Conservation (phyloP, 1,140 invertebrate species). For the Anastatus disparis region DNA sequence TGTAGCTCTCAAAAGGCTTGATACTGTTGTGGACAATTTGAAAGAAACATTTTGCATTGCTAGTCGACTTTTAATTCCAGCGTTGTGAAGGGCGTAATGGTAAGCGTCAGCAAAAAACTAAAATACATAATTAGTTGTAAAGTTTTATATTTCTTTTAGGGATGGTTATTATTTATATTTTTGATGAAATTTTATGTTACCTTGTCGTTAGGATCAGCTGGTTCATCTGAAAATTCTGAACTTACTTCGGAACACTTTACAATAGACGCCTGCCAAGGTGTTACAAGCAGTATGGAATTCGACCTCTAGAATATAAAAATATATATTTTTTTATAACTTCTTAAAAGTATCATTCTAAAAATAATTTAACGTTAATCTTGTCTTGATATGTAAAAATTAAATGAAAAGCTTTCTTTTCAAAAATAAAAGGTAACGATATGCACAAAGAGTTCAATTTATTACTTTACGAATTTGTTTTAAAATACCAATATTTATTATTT, state of each 20-base stretch:
- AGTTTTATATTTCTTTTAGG: too few relatives aligned
- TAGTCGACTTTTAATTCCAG: constrained; percentile 60
- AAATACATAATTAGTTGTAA: too few relatives aligned
- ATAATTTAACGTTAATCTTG: too few relatives aligned
- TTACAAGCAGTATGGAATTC: constrained; percentile 72
- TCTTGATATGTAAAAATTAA: too few relatives aligned
- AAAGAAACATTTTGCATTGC: constrained; percentile 57
- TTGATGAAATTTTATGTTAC: constrained; percentile 42
- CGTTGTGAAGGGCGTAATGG: constrained; percentile 66
- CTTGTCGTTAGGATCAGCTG: constrained; percentile 67
- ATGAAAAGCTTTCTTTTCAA: too few relatives aligned
- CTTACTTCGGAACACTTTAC: constrained; percentile 80
- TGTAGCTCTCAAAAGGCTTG: constrained; percentile 58
- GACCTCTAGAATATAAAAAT: constrained; percentile 59
- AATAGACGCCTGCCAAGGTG: constrained; percentile 70
- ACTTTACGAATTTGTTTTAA: too few relatives aligned
- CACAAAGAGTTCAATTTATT: too few relatives aligned
- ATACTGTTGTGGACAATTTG: constrained; percentile 58
- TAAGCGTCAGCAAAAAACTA: constrained; percentile 79
- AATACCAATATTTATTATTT: too few relatives aligned
- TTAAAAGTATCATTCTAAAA: too few relatives aligned
- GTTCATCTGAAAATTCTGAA: constrained; percentile 71
- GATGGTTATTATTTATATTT: too few relatives aligned
- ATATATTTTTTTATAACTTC: neutral
- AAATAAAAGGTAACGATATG: too few relatives aligned